A percentile compares a stretch with the other conserved stretches of the same genome.
Evolutionary conservation across 2,113 vertebrate species (phyloP).

Genomic region (Hymenochirus boettgeri): DNA sequence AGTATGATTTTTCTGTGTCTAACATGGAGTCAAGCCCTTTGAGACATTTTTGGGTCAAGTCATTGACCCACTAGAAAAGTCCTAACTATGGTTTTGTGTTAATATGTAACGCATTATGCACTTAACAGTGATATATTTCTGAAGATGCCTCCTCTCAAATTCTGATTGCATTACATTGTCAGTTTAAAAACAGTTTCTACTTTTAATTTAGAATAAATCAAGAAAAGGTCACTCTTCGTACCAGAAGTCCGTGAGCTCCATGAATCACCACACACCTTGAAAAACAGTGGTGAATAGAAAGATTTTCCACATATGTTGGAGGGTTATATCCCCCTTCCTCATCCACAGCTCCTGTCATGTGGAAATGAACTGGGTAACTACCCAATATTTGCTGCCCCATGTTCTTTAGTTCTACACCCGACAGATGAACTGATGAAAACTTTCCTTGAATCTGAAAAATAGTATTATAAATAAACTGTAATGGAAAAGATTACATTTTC

Average conservation of each 20-base stretch:
- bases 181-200: not conserved
- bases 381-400: constrained; percentile 44
- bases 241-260: constrained; percentile 53
- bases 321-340: constrained; percentile 40
- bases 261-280: constrained; percentile 50
- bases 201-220: constrained; percentile 15
- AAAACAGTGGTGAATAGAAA: constrained; percentile 53
- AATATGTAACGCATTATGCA: not conserved
- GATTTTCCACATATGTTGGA: constrained; percentile 25
- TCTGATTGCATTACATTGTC: not conserved
- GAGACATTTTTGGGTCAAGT: not conserved
- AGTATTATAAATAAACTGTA: too few species aligned
- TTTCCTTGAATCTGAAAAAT: constrained; percentile 51
- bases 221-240: constrained; percentile 47
- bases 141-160: not conserved
- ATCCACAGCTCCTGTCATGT: constrained; percentile 45
- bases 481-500: too few species aligned
- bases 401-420: constrained; percentile 47
- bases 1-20: too few species aligned
- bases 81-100: not conserved
- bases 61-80: not conserved
- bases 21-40: not conserved
- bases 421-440: constrained; percentile 48
- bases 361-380: constrained; percentile 48
- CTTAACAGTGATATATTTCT: not conserved